A percentile compares a stretch with the other conserved stretches of the same genome.
These are phyloP conservation scores for Chrysopa pallens DNA, from an alignment of 1,140 invertebrate genomes.

Conservation along the genomic window DNA sequence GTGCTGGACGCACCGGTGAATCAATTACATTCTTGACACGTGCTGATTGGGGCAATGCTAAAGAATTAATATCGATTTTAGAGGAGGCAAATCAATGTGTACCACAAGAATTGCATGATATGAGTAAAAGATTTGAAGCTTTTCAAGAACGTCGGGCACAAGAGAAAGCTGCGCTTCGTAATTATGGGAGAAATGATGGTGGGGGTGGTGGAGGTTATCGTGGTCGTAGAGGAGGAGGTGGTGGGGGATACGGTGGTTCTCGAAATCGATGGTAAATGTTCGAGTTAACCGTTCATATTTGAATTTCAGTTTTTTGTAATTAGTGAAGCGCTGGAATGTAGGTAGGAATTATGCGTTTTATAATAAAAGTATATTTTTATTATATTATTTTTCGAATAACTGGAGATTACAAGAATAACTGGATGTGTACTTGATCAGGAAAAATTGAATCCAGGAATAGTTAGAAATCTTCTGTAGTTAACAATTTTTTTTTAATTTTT, in stretches of 20 bases:
- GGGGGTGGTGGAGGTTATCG: background rate
- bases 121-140: conserved; percentile 45
- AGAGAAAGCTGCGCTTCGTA: conserved; percentile 12
- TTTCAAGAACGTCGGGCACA: conserved; percentile 33
- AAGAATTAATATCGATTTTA: conserved; percentile 66
- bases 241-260: background rate
- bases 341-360: no score
- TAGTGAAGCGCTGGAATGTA: no score
- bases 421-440: no score
- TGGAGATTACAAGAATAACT: no score
- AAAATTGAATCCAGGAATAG: no score
- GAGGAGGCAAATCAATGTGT: conserved; percentile 50
- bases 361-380: no score
- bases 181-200: background rate
- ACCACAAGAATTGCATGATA: conserved; percentile 40
- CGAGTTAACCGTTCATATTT: no score
- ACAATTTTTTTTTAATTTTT: no score
- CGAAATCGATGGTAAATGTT: no score
- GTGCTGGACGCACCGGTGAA: conserved; percentile 67
- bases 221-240: background rate
- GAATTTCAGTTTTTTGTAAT: no score
- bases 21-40: conserved; percentile 66
- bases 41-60: conserved; percentile 59
- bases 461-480: no score
- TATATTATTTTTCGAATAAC: no score